phyloP scores from a whole-genome alignment of 2,888 invertebrate species.

The Nesidiocoris tenuis region DNA sequence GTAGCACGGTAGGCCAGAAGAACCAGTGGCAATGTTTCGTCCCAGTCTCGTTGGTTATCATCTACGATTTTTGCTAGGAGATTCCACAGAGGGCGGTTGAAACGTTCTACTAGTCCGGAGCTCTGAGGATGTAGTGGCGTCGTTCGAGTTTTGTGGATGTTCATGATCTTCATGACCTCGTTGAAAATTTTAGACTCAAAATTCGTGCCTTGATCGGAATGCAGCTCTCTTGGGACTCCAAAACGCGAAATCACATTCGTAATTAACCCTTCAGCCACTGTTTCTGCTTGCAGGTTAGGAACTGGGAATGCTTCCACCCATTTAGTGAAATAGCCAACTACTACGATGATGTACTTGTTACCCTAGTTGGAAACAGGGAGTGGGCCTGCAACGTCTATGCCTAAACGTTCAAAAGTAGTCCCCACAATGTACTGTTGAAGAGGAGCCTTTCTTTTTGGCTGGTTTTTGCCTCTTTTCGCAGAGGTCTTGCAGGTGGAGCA shows the following conservation, averaged over 20 bases:
- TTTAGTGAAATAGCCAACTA: constrained; percentile 28
- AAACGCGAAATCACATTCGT: constrained; percentile 47
- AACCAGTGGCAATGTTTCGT: no score
- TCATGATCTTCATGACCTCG: no score
- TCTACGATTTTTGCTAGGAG: no score
- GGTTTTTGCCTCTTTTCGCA: constrained; percentile 18
- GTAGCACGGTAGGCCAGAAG: no score
- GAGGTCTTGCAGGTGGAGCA: neutral
- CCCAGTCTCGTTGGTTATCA: no score
- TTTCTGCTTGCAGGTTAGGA: constrained; percentile 52
- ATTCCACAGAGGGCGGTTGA: no score
- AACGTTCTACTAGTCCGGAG: no score
- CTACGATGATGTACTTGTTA: constrained; percentile 51
- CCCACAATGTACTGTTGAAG: neutral
- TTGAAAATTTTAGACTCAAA: constrained; percentile 51
- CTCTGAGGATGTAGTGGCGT: no score
- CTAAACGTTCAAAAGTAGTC: neutral
- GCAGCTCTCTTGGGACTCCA: constrained; percentile 48
- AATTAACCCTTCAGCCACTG: constrained; percentile 51
- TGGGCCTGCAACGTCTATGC: constrained; percentile 7
- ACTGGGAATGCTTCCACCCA: constrained; percentile 52
- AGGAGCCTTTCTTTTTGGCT: neutral
- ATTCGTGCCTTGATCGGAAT: constrained; percentile 52
- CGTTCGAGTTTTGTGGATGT: no score
- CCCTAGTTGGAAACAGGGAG: constrained; percentile 47